Conservation (phyloP, 2,888 invertebrate genomes). For the Phymatocera aterrima region DNA sequence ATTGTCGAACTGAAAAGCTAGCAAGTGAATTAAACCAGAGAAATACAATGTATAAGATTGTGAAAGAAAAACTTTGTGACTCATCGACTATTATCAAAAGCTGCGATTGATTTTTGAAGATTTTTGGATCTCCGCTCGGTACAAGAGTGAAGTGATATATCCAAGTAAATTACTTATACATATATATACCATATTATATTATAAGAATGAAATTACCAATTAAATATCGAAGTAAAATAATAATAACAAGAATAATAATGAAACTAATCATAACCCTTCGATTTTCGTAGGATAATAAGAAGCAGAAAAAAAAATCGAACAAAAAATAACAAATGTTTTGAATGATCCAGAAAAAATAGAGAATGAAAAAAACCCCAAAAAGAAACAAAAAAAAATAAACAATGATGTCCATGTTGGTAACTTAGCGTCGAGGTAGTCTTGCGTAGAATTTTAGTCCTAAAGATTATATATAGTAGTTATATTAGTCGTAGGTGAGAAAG, state of each 20-base stretch:
- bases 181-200: background rate
- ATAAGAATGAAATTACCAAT: constrained; percentile 16
- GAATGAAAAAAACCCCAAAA: constrained; percentile 21
- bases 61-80: background rate
- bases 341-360: constrained; percentile 50
- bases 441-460: constrained; percentile 52
- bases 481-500: constrained; percentile 53
- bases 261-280: constrained; percentile 29
- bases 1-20: too few species aligned
- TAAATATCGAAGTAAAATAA: constrained; percentile 45
- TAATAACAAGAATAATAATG: constrained; percentile 19
- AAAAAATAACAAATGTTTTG: constrained; percentile 54
- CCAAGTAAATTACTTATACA: constrained; percentile 30
- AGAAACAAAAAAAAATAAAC: constrained; percentile 51
- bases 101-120: constrained; percentile 54
- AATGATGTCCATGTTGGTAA: constrained; percentile 69
- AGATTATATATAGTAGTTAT: constrained; percentile 49
- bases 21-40: background rate
- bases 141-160: constrained; percentile 45
- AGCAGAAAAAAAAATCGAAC: constrained; percentile 50
- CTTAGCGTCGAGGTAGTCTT: constrained; percentile 63
- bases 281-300: constrained; percentile 44
- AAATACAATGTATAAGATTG: background rate
- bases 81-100: background rate
- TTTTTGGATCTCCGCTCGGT: constrained; percentile 61